phyloP scores from a whole-genome alignment of 30 jellyfish, hydroid and myxozoan genomes.

The Cassiopea xamachana region DNA sequence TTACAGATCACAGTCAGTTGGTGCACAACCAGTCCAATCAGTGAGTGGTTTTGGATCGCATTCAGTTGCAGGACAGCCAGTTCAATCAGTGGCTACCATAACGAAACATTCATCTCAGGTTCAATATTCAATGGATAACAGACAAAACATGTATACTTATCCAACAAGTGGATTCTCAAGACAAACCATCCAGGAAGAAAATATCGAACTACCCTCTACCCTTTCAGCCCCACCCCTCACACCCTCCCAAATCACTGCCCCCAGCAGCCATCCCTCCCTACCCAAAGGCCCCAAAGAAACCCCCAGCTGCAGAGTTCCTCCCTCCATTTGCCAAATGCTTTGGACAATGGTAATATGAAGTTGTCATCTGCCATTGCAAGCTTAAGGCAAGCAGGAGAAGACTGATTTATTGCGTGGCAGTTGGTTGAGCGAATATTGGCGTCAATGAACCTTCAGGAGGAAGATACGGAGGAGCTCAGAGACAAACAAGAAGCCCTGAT shows the following conservation, averaged over 20 bases:
- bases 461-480: constrained; percentile 13
- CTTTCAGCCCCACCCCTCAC: no score
- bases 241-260: background rate
- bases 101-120: background rate
- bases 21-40: no score
- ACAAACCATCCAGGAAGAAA: background rate
- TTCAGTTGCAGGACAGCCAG: no score
- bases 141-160: background rate
- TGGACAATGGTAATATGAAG: background rate
- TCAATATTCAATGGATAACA: background rate
- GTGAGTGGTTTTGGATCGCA: background rate
- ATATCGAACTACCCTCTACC: no score
- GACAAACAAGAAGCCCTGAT: constrained; percentile 31
- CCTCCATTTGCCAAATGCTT: background rate
- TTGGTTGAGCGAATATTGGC: constrained; percentile 11
- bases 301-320: constrained; percentile 5
- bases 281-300: background rate
- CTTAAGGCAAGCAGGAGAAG: constrained; percentile 35
- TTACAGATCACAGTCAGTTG: background rate
- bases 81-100: background rate
- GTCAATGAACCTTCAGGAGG: background rate
- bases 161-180: background rate
- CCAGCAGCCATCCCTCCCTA: constrained; percentile 26
- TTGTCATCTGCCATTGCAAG: background rate
- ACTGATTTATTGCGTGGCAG: constrained; percentile 18